Conservation (phyloP, 2,888 invertebrate genomes). For the Callosobruchus maculatus region DNA sequence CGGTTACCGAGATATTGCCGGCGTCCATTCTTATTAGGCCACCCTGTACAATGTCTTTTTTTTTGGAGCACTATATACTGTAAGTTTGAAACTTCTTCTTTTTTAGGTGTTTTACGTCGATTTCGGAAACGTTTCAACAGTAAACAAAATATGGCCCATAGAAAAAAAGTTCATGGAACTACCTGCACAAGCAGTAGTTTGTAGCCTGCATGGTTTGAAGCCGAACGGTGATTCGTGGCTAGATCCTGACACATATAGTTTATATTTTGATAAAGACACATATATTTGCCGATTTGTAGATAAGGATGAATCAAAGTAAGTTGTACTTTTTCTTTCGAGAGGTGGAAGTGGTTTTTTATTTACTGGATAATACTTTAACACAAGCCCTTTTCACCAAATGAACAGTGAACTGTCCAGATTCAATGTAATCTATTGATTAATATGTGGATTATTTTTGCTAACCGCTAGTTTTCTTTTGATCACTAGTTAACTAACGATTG, state of each 20-base stretch:
- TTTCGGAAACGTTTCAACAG: constrained; percentile 68
- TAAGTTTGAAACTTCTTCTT: constrained; percentile 48
- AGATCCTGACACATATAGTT: constrained; percentile 52
- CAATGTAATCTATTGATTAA: too few relatives aligned
- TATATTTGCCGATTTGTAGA: constrained; percentile 59
- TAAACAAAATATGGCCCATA: constrained; percentile 68
- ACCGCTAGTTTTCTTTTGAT: too few relatives aligned
- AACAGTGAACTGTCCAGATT: too few relatives aligned
- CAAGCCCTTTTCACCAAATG: not conserved
- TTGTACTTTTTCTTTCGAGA: constrained; percentile 13
- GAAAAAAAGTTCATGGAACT: constrained; percentile 63
- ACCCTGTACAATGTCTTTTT: too few relatives aligned
- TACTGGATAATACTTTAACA: too few relatives aligned
- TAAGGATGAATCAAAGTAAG: constrained; percentile 50
- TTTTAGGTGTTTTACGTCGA: constrained; percentile 65
- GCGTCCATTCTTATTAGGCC: too few relatives aligned
- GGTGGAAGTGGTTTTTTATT: too few relatives aligned
- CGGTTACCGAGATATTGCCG: too few relatives aligned
- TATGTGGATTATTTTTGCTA: too few relatives aligned
- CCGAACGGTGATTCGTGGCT: constrained; percentile 61
- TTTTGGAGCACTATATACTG: constrained; percentile 54
- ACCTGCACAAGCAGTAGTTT: constrained; percentile 69
- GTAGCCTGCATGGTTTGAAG: constrained; percentile 60
- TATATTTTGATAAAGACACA: constrained; percentile 60
- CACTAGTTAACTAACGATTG: too few relatives aligned